Evolutionary conservation across 2,113 vertebrate species (phyloP).

Genomic region (Oxyura jamaicensis): DNA sequence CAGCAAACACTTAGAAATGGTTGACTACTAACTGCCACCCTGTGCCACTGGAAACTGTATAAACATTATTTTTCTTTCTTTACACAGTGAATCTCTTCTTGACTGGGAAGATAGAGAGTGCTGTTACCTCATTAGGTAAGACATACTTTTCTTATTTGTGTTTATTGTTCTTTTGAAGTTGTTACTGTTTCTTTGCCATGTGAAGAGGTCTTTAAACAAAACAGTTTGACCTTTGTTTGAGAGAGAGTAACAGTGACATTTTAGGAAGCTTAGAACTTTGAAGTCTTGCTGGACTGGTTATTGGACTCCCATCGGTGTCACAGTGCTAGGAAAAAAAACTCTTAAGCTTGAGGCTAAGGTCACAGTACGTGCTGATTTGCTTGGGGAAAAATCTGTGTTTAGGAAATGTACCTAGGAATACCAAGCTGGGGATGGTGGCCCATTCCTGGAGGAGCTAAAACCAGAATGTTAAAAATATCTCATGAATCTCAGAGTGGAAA

Average conservation of each 20-base stretch:
- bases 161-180: conserved; percentile 1
- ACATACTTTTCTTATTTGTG: neutral
- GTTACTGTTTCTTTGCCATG: neutral
- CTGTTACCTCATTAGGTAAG: conserved; percentile 78
- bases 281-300: neutral
- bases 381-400: neutral
- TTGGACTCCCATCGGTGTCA: neutral
- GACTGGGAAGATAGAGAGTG: conserved; percentile 76
- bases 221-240: neutral
- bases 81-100: conserved; percentile 80
- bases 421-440: neutral
- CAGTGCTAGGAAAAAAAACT: neutral
- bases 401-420: neutral
- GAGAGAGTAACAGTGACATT: neutral
- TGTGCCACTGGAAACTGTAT: neutral
- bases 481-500: neutral
- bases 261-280: neutral
- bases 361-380: fast-evolving
- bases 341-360: neutral
- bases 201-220: neutral
- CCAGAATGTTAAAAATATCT: neutral
- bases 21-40: neutral
- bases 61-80: conserved; percentile 43
- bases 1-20: neutral
- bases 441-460: neutral